A percentile compares a stretch with the other conserved stretches of the same genome.
Conservation (phyloP, 2,797 vertebrate genomes). For the Tolypeutes matacus region DNA sequence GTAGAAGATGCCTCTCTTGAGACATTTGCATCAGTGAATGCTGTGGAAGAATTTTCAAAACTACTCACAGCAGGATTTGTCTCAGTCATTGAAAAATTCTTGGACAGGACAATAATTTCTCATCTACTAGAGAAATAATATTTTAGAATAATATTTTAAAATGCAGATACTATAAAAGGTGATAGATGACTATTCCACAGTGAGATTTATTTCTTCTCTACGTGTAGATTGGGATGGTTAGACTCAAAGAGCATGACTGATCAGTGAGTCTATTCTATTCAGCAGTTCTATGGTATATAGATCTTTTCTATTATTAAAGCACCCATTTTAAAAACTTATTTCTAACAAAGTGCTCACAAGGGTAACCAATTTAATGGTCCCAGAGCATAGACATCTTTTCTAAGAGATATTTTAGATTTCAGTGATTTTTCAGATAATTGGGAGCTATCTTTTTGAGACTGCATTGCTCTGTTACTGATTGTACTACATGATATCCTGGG, state of each 20-base stretch:
- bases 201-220: conserved; percentile 57
- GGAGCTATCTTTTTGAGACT: background rate
- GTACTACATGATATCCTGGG: background rate
- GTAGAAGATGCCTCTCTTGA: conserved; percentile 36
- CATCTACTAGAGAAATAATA: conserved; percentile 58
- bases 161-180: conserved; percentile 39
- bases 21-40: conserved; percentile 32
- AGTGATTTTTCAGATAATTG: background rate
- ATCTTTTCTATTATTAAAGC: background rate
- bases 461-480: background rate
- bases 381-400: background rate
- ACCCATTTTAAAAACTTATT: background rate
- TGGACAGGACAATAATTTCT: conserved; percentile 57
- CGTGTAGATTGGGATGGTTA: background rate
- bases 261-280: background rate
- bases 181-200: conserved; percentile 48
- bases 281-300: background rate
- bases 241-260: conserved; percentile 14
- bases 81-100: conserved; percentile 63
- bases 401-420: conserved; percentile 14
- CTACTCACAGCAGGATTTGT: conserved; percentile 53
- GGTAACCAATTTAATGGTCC: background rate
- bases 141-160: conserved; percentile 72
- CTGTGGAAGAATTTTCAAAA: conserved; percentile 66
- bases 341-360: background rate